Conservation (phyloP, 2,888 invertebrate species). For the Dryocosmus kuriphilus region DNA sequence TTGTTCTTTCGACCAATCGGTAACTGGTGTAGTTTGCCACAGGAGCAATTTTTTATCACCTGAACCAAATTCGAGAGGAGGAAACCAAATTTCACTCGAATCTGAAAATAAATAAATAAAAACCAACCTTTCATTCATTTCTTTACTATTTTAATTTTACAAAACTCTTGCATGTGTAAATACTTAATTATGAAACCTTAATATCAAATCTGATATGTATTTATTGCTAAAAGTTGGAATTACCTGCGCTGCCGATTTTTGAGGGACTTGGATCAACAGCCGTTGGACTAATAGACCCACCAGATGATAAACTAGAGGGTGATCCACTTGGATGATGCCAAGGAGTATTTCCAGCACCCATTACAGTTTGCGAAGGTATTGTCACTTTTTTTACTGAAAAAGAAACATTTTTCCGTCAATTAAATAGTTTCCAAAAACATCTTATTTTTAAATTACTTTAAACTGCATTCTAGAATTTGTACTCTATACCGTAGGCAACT, state of each 20-base stretch:
- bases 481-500: conserved; percentile 20
- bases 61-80: conserved; percentile 80
- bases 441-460: neutral
- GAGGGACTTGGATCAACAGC: conserved; percentile 73
- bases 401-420: conserved; percentile 37
- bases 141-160: neutral
- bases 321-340: conserved; percentile 82
- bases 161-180: neutral
- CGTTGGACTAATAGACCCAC: conserved; percentile 76
- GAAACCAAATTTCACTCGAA: conserved; percentile 79
- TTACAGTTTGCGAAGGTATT: conserved; percentile 82
- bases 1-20: conserved; percentile 89
- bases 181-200: neutral
- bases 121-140: neutral
- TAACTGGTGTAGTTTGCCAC: conserved; percentile 84
- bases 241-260: conserved; percentile 69
- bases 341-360: conserved; percentile 71
- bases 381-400: conserved; percentile 83
- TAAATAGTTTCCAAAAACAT: neutral
- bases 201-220: neutral
- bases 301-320: conserved; percentile 83
- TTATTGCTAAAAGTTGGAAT: conserved; percentile 10
- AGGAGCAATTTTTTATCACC: conserved; percentile 84
- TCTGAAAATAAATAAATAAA: conserved; percentile 65
- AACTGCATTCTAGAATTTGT: neutral